Conservation (phyloP, 2,113 vertebrate genomes). For the Cynoglossus semilaevis region DNA sequence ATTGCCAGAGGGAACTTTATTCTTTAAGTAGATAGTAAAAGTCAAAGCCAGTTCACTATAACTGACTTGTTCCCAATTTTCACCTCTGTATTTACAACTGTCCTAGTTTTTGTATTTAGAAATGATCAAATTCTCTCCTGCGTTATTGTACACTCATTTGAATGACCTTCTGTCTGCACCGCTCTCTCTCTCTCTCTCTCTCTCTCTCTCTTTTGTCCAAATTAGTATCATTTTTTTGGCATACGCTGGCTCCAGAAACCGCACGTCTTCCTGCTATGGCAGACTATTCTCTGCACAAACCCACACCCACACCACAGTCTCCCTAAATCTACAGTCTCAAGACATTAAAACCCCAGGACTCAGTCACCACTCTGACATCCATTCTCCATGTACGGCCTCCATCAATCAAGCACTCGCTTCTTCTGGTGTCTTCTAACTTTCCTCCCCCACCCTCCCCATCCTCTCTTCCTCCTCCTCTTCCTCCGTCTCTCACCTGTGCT, state of each 20-base stretch:
- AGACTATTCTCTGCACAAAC: conserved; percentile 13
- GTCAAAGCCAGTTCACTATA: conserved; percentile 19
- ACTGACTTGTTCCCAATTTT: conserved; percentile 23
- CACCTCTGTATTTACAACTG: neutral
- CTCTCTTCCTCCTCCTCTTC: neutral
- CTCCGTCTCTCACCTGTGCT: conserved; percentile 80
- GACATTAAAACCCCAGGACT: conserved; percentile 9
- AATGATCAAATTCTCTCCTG: neutral
- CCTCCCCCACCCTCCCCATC: neutral
- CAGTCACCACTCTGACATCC: conserved; percentile 2
- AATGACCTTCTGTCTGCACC: conserved; percentile 8
- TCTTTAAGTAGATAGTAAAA: conserved; percentile 32
- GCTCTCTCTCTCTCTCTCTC: too few species aligned
- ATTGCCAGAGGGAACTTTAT: conserved; percentile 25
- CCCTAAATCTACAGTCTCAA: conserved; percentile 5
- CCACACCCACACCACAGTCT: conserved; percentile 31
- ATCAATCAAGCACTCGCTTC: conserved; percentile 5
- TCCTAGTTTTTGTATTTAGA: too few species aligned
- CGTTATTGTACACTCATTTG: neutral
- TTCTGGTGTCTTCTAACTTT: neutral
- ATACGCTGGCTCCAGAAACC: conserved; percentile 21
- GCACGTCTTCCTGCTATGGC: conserved; percentile 41
- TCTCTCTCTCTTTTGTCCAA: conserved; percentile 25
- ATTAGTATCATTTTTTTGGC: conserved; percentile 19
- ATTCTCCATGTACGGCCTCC: neutral